Evolutionary conservation across 2,113 vertebrate genomes (phyloP).

Genomic region (Empidonax alnorum): DNA sequence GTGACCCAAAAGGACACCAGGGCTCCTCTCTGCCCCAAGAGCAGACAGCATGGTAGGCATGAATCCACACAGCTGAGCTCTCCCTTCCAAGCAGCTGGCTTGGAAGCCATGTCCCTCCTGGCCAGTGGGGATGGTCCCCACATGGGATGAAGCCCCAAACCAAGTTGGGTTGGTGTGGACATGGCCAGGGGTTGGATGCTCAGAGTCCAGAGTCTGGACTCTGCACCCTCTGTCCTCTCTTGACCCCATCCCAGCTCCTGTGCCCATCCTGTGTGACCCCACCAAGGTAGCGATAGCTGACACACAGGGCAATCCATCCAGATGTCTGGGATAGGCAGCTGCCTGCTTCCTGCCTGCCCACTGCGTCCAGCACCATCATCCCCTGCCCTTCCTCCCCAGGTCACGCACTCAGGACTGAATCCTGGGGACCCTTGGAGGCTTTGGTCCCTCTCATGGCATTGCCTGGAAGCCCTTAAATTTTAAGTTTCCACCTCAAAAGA

Average conservation of each 20-base stretch:
- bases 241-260: neutral
- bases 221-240: neutral
- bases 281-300: neutral
- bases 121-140: rapidly evolving
- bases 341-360: neutral
- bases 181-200: rapidly evolving
- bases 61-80: neutral
- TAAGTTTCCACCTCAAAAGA: rapidly evolving
- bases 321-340: neutral
- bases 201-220: rapidly evolving
- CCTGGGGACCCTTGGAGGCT: neutral
- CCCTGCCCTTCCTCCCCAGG: neutral
- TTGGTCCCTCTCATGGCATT: rapidly evolving
- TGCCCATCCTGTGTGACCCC: neutral
- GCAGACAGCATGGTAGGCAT: rapidly evolving
- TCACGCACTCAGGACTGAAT: rapidly evolving
- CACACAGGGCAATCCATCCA: rapidly evolving
- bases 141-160: rapidly evolving
- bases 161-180: rapidly evolving
- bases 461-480: neutral
- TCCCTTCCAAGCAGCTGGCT: too few relatives aligned
- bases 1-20: neutral
- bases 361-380: neutral
- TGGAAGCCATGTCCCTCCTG: rapidly evolving
- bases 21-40: neutral